Evolutionary conservation across 2,888 invertebrate genomes (phyloP).

Genomic region (Mesorhabditis sp.): DNA sequence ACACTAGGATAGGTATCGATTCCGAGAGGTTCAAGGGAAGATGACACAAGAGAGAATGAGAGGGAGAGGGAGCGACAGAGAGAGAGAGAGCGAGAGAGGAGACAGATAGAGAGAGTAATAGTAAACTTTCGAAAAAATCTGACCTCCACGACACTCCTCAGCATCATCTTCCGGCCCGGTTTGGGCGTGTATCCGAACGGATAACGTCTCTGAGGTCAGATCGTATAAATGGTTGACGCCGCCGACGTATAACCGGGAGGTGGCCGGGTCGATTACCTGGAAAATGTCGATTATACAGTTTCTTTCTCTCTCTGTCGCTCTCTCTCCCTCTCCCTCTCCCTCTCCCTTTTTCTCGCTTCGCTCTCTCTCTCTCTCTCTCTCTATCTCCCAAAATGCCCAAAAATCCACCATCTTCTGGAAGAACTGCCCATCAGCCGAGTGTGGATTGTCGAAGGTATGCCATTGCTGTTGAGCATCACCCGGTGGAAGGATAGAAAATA

Average conservation of each 20-base stretch:
- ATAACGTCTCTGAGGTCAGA: slow-evolving; percentile 38
- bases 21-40: neutral
- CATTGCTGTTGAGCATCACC: slow-evolving; percentile 20
- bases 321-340: neutral
- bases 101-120: neutral
- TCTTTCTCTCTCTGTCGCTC: neutral
- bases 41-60: slow-evolving; percentile 5
- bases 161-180: slow-evolving; percentile 51
- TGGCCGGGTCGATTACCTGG: slow-evolving; percentile 46
- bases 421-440: slow-evolving; percentile 20
- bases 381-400: neutral
- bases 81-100: slow-evolving; percentile 9
- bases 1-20: too few relatives aligned
- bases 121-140: neutral
- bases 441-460: slow-evolving; percentile 33
- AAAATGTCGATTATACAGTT: slow-evolving; percentile 9
- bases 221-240: slow-evolving; percentile 55
- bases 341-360: neutral
- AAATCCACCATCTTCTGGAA: slow-evolving; percentile 41
- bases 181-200: slow-evolving; percentile 36
- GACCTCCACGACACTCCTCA: slow-evolving; percentile 41
- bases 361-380: neutral
- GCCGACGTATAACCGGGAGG: slow-evolving; percentile 53
- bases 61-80: slow-evolving; percentile 2
- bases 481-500: neutral